Base-by-base conservation (phyloP, 2,888 invertebrate species). In the Philhelius pedissequus region DNA sequence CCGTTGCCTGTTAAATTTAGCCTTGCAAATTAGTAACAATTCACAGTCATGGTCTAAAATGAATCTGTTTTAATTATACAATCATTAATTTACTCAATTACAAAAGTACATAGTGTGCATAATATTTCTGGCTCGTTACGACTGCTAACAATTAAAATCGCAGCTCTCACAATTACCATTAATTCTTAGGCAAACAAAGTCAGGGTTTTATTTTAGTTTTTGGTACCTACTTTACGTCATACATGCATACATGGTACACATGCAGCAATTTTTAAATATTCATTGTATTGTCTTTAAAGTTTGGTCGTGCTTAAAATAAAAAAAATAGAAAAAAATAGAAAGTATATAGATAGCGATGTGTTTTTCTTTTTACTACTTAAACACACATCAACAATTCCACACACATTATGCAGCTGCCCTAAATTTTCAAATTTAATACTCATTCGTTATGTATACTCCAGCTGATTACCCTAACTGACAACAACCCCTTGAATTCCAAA, bases 171-270 rank as follows among this genome's bases (percentile, higher is more conserved):
- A 43, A 13, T 38, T 1, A 32, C 5, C 45, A 25, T 13, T 7
- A 27, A n/a, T n/a, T n/a, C 35, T 22, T 60, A 60, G 58, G 54
- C 60, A 52, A 79, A 79, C 79, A 68, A 77, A 71, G 82, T 73
- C 82, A 66, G 69, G 78, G 82, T 73, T 40, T 25, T 25, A n/a
- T n/a, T n/a, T n/a, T n/a, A n/a, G n/a, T n/a, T 25, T 4, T 4
- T 25, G 5, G 25, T 4, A 25, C 56, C 48, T 54, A 73, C 66
- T 66, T 38, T 43, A 7, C n/a, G 18, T 7, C 18, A 9, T 15
- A 35, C 13, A 13, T 9, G 18, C 20, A 43, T 43, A 11, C 4
- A 40, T 38, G n/a, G 7, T 15, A 15, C 20, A 54, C 5, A 64
- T 25, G 20, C 15, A 13, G 13, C 27, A 40, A 4, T 1, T 15